Evolutionary conservation across 2,888 invertebrate species (phyloP).

Genomic region (Julus scandinavius): DNA sequence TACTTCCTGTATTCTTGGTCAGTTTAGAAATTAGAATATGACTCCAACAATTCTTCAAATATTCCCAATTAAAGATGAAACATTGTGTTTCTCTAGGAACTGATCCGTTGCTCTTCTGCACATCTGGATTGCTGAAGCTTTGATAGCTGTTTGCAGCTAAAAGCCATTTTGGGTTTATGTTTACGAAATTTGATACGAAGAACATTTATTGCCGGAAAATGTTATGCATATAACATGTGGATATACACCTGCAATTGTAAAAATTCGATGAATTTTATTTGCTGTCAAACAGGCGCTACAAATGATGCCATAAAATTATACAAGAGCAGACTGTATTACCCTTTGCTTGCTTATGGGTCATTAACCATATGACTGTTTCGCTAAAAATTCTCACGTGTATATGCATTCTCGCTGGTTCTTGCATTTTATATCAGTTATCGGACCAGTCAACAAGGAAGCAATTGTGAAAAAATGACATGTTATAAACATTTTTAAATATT

Average conservation of each 20-base stretch:
- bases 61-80: background rate
- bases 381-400: background rate
- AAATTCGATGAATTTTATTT: background rate
- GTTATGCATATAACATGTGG: background rate
- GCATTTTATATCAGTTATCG: background rate
- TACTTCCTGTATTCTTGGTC: conserved; percentile 25
- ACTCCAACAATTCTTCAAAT: background rate
- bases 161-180: background rate
- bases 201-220: background rate
- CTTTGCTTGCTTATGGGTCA: background rate
- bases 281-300: background rate
- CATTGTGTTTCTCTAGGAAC: background rate
- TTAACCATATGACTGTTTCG: too few species aligned
- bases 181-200: background rate
- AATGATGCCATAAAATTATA: background rate
- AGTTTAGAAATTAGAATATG: too few species aligned
- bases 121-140: background rate
- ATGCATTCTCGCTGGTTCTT: background rate
- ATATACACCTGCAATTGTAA: conserved; percentile 2
- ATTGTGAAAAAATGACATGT: background rate
- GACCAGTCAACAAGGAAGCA: background rate
- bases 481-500: background rate
- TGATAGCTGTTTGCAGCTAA: background rate
- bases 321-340: background rate
- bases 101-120: background rate